Evolutionary conservation across 2,113 vertebrate species (phyloP).

Genomic region (Isichthys henryi): DNA sequence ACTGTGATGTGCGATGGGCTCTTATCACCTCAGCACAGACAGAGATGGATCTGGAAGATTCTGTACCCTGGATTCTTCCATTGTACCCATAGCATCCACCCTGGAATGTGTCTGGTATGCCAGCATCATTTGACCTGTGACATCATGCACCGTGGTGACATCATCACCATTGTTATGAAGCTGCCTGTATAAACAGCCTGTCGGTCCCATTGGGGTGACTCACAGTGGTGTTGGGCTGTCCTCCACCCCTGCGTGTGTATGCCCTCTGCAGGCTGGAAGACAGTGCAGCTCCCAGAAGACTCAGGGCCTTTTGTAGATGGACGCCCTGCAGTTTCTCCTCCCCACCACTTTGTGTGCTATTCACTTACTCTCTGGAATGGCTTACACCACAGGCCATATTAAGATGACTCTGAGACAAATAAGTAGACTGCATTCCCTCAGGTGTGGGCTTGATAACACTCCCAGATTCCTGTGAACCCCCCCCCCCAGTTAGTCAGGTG

Average conservation of each 20-base stretch:
- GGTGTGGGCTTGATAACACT: neutral
- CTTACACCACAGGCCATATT: neutral
- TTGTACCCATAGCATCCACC: neutral
- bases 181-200: neutral
- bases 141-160: neutral
- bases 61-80: neutral
- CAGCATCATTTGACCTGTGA: neutral
- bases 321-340: neutral
- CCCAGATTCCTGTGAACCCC: neutral
- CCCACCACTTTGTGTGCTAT: neutral
- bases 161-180: neutral
- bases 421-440: neutral
- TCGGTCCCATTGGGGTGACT: neutral
- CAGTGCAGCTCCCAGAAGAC: neutral
- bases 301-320: neutral
- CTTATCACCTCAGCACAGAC: neutral
- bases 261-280: neutral
- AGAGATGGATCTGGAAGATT: neutral
- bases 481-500: neutral
- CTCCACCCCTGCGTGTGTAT: neutral
- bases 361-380: neutral
- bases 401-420: neutral
- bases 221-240: neutral
- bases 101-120: neutral
- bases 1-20: neutral